Evolutionary conservation across 2,888 invertebrate species (phyloP).

Genomic region (Mycogona germanica): DNA sequence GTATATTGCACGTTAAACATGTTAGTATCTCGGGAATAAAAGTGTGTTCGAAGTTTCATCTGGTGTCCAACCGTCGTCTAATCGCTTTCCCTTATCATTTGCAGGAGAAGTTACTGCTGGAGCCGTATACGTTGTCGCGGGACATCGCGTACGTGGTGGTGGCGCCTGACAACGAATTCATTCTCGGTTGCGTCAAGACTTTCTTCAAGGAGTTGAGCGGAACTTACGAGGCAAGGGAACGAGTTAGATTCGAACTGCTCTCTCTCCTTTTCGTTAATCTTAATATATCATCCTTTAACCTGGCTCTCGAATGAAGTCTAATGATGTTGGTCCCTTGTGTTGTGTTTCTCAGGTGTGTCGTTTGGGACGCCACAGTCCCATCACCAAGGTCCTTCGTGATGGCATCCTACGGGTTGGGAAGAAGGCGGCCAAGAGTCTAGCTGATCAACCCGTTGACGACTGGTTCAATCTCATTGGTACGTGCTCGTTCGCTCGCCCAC

Average conservation of each 20-base stretch:
- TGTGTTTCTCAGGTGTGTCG: constrained; percentile 52
- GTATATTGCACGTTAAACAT: no score
- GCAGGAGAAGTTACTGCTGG: constrained; percentile 80
- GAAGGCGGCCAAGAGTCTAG: constrained; percentile 46
- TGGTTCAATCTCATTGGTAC: constrained; percentile 68
- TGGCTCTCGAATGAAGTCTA: background rate
- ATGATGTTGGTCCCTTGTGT: background rate
- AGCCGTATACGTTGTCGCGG: constrained; percentile 88
- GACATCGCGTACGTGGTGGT: constrained; percentile 93
- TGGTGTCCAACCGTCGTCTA: background rate
- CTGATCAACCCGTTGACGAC: constrained; percentile 60
- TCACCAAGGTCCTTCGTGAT: constrained; percentile 67
- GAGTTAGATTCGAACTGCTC: no score
- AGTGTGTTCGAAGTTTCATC: no score
- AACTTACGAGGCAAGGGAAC: constrained; percentile 72
- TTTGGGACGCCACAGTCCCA: constrained; percentile 83
- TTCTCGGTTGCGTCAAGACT: constrained; percentile 59
- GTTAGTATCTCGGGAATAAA: no score
- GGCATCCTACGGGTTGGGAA: constrained; percentile 76
- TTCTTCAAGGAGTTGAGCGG: constrained; percentile 90
- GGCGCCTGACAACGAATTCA: constrained; percentile 79
- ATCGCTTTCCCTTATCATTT: constrained; percentile 21
- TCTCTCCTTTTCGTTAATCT: background rate
- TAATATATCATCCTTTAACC: background rate
- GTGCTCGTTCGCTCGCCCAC: no score